Conservation (phyloP, 2,113 vertebrate species). For the Oxyruncus cristatus region DNA sequence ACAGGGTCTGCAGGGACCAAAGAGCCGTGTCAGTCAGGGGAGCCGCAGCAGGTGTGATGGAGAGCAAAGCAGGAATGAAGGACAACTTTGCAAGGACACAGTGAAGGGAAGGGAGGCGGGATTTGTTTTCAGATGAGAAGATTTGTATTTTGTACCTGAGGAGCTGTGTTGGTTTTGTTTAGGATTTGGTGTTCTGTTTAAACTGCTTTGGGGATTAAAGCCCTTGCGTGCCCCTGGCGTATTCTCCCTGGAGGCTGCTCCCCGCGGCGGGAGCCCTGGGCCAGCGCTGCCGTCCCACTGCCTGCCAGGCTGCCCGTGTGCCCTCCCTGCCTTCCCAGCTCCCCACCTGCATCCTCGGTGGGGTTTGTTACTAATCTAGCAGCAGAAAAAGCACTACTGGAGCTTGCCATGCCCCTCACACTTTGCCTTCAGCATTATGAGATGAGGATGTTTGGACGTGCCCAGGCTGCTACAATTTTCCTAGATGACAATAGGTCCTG, state of each 20-base stretch:
- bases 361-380: not conserved
- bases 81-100: not conserved
- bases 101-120: not conserved
- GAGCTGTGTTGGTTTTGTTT: not conserved
- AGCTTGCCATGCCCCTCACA: not conserved
- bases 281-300: fast-evolving
- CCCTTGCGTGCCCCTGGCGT: not conserved
- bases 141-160: not conserved
- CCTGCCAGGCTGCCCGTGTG: not conserved
- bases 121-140: not conserved
- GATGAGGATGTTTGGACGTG: fast-evolving
- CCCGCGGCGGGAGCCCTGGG: fast-evolving
- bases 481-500: not conserved
- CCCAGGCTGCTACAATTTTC: not conserved
- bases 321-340: not conserved
- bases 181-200: not conserved
- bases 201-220: not conserved
- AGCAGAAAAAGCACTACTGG: not conserved
- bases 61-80: not conserved
- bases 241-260: not conserved
- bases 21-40: fast-evolving
- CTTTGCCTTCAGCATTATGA: not conserved
- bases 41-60: fast-evolving
- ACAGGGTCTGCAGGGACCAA: not conserved
- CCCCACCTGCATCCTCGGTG: not conserved